Conservation (phyloP, 1,140 invertebrate species). For the Contarinia nasturtii region DNA sequence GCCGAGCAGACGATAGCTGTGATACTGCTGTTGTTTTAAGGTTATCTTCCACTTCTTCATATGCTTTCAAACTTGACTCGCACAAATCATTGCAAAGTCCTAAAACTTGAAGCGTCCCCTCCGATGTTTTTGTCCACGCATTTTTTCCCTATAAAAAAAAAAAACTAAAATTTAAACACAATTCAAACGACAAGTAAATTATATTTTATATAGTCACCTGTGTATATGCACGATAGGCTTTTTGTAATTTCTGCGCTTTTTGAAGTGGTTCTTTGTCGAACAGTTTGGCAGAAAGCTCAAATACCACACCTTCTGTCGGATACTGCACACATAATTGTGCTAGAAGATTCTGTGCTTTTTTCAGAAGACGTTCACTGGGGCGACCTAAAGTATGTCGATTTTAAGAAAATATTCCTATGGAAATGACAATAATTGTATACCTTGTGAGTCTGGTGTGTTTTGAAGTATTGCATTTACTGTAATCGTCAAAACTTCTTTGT, state of each 20-base stretch:
- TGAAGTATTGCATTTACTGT: slow-evolving; percentile 51
- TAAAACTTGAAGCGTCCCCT: slow-evolving; percentile 26
- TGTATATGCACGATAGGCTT: slow-evolving; percentile 37
- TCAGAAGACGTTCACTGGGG: slow-evolving; percentile 24
- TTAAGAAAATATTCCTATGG: neutral
- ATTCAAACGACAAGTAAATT: neutral
- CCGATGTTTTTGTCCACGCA: slow-evolving; percentile 35
- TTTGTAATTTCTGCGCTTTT: slow-evolving; percentile 37
- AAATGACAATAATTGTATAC: slow-evolving; percentile 20
- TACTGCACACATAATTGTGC: slow-evolving; percentile 54
- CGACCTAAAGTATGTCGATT: slow-evolving; percentile 1
- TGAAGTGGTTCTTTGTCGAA: slow-evolving; percentile 35
- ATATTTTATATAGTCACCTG: slow-evolving; percentile 23
- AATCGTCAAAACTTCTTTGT: slow-evolving; percentile 56
- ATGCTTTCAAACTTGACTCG: slow-evolving; percentile 20
- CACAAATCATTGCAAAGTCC: slow-evolving; percentile 26
- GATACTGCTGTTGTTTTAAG: slow-evolving; percentile 20
- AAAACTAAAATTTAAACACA: no score
- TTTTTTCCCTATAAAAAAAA: slow-evolving; percentile 17
- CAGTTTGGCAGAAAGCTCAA: slow-evolving; percentile 60
- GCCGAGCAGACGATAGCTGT: slow-evolving; percentile 35
- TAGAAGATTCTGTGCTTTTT: slow-evolving; percentile 54
- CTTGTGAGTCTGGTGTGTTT: slow-evolving; percentile 36
- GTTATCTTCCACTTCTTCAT: slow-evolving; percentile 21
- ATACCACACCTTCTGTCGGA: slow-evolving; percentile 48